Evolutionary conservation across 2,113 vertebrate species (phyloP), one percentile per base, ranked within the genome.

Genomic region (Naja naja): DNA sequence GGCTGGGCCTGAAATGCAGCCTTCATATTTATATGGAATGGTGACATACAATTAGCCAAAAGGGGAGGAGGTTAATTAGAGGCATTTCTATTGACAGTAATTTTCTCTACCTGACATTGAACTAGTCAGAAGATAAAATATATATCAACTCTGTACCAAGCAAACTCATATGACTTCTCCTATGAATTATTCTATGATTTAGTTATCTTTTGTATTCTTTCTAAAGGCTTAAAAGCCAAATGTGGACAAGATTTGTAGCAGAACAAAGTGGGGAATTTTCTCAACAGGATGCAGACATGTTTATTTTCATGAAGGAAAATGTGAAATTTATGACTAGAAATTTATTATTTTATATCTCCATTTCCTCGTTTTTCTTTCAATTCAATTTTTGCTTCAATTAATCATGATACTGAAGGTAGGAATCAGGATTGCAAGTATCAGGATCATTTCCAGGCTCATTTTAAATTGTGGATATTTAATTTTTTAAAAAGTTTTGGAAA

Each of bases 11-110:
- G 45, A 93, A 93, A 90, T 93, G 89, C 45, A 81, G 58, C 88
- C 89, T 90, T 93, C 88, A 89, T 89, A 92, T 92, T 92, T 86
- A 90, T 90, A 55, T 86, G 53, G 27, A 90, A 86, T 88, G 49
- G 86, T 22, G 47, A 89, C 60, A 93, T 90, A 90, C 58, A 90
- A 90, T 93, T 55, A 87, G 92, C 74, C 45, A 86, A 30, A 45
- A 86, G n/a, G 39, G 60, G 45, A 47, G 27, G 43, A 18, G 8
- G 60, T 85, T 93, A 90, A 90, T 93, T 93, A 90, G 22, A 60
- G 88, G 54, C 45, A 45, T 90, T 93, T 74, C 54, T 14, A 58
- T 43, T 90, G 92, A 86, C 74, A 90, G 74, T 90, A 60, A 86
- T 90, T 89, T 8, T n/a, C 54, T 20, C 52, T 89, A 25, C 27